These are phyloP conservation scores for Montipora foliosa DNA, from an alignment of 64 coral and sea anemone genomes.

Conservation along the genomic window DNA sequence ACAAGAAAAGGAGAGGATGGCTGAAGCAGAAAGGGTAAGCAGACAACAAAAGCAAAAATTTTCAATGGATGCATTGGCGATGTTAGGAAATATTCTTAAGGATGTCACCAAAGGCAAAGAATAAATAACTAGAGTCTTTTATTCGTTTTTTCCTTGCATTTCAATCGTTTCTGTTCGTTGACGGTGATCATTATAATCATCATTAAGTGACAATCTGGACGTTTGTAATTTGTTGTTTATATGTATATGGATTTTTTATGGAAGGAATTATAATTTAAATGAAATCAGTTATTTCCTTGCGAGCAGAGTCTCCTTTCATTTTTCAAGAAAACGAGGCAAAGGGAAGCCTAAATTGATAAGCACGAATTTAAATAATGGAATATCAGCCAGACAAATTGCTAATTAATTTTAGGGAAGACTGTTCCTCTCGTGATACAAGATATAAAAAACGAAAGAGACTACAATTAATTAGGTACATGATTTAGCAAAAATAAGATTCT, in stretches of 20 bases:
- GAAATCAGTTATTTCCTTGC: neutral
- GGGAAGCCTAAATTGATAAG: too few species aligned
- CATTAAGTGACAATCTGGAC: neutral
- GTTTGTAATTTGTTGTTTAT: too few species aligned
- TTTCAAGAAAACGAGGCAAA: too few species aligned
- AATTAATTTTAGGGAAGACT: too few species aligned
- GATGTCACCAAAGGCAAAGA: slow-evolving; percentile 7
- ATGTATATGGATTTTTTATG: too few species aligned
- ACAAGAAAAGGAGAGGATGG: neutral
- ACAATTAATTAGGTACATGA: neutral
- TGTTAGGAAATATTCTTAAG: slow-evolving; percentile 30
- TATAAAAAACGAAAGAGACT: too few species aligned
- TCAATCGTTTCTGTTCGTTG: slow-evolving; percentile 12
- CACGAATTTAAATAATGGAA: too few species aligned
- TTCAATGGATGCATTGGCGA: slow-evolving; percentile 4
- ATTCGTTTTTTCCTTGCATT: neutral
- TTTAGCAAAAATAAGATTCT: neutral
- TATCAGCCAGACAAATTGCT: too few species aligned
- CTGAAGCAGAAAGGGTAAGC: neutral
- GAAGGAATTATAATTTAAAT: too few species aligned
- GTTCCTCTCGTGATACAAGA: too few species aligned
- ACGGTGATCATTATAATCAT: slow-evolving; percentile 4
- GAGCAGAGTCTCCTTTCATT: too few species aligned
- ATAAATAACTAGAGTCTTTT: slow-evolving; percentile 12
- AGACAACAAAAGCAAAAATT: neutral